Base-by-base conservation (phyloP, 2,113 vertebrate genomes). In the Cyanoderma ruficeps region DNA sequence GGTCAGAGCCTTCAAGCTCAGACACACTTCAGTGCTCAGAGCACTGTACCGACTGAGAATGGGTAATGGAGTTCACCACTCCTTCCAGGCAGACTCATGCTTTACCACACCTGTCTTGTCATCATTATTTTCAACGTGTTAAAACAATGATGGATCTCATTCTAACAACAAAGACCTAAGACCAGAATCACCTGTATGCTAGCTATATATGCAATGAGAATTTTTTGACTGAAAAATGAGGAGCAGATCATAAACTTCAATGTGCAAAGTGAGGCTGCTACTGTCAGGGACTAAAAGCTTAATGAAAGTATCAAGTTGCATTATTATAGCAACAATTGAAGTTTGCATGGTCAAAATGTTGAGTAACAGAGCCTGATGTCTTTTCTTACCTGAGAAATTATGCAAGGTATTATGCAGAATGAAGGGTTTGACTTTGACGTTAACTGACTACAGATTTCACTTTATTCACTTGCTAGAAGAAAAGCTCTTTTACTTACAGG, bases 21-120 rank as follows among this genome's bases (percentile, higher is more conserved):
- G 60, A 24, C 1, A 9, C 33, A 55, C n/a, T n/a, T n/a, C n/a
- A n/a, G n/a, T n/a, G n/a, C n/a, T n/a, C n/a, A 33, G 23, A 55
- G 10, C 18, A 50, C 8, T 0, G 0, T 20, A 7, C 31, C 12
- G 50, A 13, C 49, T 80, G 59, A 44, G 41, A 52, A 52, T 6
- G 55, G 42, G 42, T 15, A n/a, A 44, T 44, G 71, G 19, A 30
- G 25, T 3, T 77, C 70, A 91, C 14, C 25, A 75, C 7, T 10
- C 20, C 47, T 57, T 69, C 31, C 68, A 77, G 55, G 37, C 33
- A 74, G 35, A 30, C 10, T 68, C 42, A 7, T 57, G 8, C 64
- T 88, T 74, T 57, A 37, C 37, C 47, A 21, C 23, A 21, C 35
- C 33, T 46, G 7, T 21, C 72, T 80, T 91, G 22, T 27, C 31